These are phyloP conservation scores for Pristiophorus japonicus DNA, from an alignment of 2,113 vertebrate species.

Conservation along the genomic window DNA sequence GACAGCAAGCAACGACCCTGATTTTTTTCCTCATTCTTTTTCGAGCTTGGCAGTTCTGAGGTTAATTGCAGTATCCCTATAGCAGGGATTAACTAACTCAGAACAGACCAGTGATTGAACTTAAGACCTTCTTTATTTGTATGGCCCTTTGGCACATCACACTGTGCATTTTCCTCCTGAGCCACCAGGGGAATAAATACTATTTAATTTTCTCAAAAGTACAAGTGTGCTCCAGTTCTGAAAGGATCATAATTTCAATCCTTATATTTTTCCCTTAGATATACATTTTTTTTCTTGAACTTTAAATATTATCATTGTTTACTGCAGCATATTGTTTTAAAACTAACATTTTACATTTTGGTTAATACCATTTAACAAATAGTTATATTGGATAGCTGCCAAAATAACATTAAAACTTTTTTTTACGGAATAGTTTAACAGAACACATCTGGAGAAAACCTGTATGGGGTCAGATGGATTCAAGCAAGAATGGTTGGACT, in stretches of 20 bases:
- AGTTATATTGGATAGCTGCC: conserved; percentile 16
- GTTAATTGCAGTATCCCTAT: conserved; percentile 15
- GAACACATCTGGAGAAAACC: conserved; percentile 36
- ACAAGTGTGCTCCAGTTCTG: neutral
- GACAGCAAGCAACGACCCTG: neutral
- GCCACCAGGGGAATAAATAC: conserved; percentile 21
- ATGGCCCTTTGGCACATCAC: neutral
- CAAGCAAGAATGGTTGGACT: conserved; percentile 32
- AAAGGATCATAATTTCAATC: neutral
- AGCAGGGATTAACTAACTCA: conserved; percentile 24
- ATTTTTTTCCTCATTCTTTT: neutral
- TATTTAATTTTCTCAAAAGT: neutral
- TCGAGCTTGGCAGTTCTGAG: neutral
- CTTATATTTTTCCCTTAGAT: neutral
- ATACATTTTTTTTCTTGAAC: neutral
- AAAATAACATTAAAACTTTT: conserved; percentile 29
- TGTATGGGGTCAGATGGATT: conserved; percentile 35
- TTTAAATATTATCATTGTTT: conserved; percentile 30
- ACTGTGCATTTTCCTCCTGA: conserved; percentile 2
- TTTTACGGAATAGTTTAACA: conserved; percentile 27
- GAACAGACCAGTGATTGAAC: conserved; percentile 5
- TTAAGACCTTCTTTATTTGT: neutral
- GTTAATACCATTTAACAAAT: conserved; percentile 1
- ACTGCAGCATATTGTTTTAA: conserved; percentile 8
- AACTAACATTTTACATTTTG: conserved; percentile 26